Percentiles rank a stretch among this genome's conserved stretches.
Evolutionary conservation across 2,797 vertebrate species (phyloP).

Genomic region (Sebastes baramenuke): DNA sequence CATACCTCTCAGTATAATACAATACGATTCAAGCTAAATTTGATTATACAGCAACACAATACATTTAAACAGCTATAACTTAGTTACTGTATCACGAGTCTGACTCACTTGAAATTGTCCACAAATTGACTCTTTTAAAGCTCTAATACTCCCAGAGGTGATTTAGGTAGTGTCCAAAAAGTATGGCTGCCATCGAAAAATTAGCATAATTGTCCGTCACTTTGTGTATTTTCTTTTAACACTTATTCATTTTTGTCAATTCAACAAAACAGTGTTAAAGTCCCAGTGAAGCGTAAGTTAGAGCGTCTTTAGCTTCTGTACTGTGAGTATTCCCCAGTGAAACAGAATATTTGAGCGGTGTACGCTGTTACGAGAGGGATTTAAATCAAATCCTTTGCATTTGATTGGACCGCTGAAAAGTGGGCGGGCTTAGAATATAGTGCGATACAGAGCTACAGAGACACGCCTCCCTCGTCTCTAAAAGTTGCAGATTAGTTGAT

Average conservation of each 20-base stretch:
- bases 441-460: too few species aligned
- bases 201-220: neutral
- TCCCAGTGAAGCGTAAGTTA: too few species aligned
- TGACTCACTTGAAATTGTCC: neutral
- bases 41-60: neutral
- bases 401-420: too few species aligned
- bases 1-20: neutral
- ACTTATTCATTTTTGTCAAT: neutral
- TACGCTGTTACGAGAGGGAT: too few species aligned
- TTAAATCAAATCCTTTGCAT: too few species aligned
- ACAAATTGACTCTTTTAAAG: neutral
- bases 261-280: neutral
- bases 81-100: neutral
- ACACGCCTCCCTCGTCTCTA: too few species aligned
- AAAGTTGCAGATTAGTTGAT: fast-evolving
- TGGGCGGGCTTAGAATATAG: too few species aligned
- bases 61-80: neutral
- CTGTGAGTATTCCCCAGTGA: too few species aligned
- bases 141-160: neutral
- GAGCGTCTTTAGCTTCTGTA: too few species aligned
- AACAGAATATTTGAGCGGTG: fast-evolving
- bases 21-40: neutral
- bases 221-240: neutral
- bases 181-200: neutral
- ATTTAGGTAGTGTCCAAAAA: neutral